Conservation (phyloP, 2,888 invertebrate genomes). For the Polietes domitor region DNA sequence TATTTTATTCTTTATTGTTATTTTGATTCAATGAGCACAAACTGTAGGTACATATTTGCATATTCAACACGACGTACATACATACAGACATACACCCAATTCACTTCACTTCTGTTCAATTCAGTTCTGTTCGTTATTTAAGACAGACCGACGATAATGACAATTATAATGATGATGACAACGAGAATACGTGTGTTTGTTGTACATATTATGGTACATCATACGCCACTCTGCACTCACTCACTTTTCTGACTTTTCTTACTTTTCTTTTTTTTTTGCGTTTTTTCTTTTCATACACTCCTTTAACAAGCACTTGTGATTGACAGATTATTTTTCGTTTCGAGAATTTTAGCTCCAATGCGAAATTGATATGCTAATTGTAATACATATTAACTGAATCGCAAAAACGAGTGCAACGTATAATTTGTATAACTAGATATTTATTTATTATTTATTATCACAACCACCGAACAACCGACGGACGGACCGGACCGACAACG, state of each 20-base stretch:
- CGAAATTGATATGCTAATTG: slow-evolving; percentile 56
- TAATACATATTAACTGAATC: background rate
- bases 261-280: background rate
- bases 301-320: slow-evolving; percentile 4
- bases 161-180: background rate
- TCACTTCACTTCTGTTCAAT: background rate
- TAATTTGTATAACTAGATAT: background rate
- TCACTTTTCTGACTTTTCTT: background rate
- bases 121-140: background rate
- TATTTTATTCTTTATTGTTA: slow-evolving; percentile 16
- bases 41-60: slow-evolving; percentile 22
- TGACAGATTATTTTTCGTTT: slow-evolving; percentile 3
- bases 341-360: slow-evolving; percentile 28
- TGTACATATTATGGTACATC: slow-evolving; percentile 48
- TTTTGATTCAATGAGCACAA: slow-evolving; percentile 18
- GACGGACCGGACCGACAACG: background rate
- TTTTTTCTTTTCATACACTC: too few species aligned
- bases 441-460: slow-evolving; percentile 17
- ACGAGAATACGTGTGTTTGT: background rate
- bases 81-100: background rate
- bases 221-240: slow-evolving; percentile 59
- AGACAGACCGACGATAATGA: background rate
- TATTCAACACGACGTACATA: background rate
- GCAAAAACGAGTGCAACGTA: background rate
- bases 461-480: background rate